These are phyloP conservation scores for Stenodema calcarata DNA, from an alignment of 2,888 invertebrate species.

Conservation along the genomic window DNA sequence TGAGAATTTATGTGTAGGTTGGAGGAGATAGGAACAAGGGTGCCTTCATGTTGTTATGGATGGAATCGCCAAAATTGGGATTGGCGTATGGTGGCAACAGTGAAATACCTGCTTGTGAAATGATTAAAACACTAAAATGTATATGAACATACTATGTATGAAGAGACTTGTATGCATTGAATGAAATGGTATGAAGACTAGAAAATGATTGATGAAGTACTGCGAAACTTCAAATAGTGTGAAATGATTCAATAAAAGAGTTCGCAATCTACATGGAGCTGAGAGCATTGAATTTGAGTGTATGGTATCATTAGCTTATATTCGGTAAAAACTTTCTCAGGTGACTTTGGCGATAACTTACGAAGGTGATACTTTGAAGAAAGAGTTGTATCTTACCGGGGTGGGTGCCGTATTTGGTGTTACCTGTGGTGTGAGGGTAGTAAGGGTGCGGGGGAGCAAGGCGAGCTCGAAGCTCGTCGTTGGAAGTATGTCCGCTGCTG, in stretches of 20 bases:
- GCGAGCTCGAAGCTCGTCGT: slow-evolving; percentile 86
- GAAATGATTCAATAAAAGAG: too few relatives aligned
- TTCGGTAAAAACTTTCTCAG: not conserved
- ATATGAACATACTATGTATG: too few relatives aligned
- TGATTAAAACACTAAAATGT: not conserved
- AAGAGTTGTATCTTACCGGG: slow-evolving; percentile 43
- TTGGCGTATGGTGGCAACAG: too few relatives aligned
- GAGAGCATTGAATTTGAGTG: too few relatives aligned
- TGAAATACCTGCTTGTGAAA: not conserved
- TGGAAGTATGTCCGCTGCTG: slow-evolving; percentile 69
- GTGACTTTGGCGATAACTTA: slow-evolving; percentile 9
- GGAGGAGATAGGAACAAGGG: not conserved
- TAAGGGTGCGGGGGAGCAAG: slow-evolving; percentile 69
- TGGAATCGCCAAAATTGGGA: not conserved
- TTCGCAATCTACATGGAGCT: too few relatives aligned
- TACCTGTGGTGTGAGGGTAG: slow-evolving; percentile 54
- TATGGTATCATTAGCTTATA: not conserved
- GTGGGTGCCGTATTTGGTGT: slow-evolving; percentile 12
- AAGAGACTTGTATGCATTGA: too few relatives aligned
- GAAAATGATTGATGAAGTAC: too few relatives aligned
- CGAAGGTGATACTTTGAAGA: not conserved
- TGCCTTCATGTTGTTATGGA: not conserved
- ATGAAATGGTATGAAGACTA: too few relatives aligned
- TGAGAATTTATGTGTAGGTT: not conserved
- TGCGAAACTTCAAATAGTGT: too few relatives aligned